A percentile compares a stretch with the other conserved stretches of the same genome.
Evolutionary conservation across 92 coral and sea anemone species (phyloP).

Genomic region (Muricea muricata): DNA sequence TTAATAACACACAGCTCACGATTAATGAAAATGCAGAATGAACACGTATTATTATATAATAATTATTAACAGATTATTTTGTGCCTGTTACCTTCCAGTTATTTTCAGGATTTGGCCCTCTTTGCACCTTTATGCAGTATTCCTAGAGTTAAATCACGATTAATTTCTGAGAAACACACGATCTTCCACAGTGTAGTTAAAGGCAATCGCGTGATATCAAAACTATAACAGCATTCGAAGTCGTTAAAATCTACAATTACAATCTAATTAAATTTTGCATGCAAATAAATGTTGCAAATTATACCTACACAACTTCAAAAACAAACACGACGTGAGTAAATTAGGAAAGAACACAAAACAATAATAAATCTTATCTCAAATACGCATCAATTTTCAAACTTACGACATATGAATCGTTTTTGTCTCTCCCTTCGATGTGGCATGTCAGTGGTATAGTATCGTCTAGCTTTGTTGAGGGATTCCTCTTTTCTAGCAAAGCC

Average conservation of each 20-base stretch:
- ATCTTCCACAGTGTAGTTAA: too few relatives aligned
- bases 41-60: too few relatives aligned
- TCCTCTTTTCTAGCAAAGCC: constrained; percentile 74
- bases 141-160: constrained; percentile 66
- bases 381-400: constrained; percentile 11
- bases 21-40: too few relatives aligned
- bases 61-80: background rate
- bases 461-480: constrained; percentile 54
- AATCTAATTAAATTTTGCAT: too few relatives aligned
- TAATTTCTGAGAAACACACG: background rate
- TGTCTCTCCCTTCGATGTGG: constrained; percentile 85
- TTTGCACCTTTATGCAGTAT: constrained; percentile 89
- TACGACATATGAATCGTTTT: constrained; percentile 90
- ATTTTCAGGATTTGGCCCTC: constrained; percentile 90
- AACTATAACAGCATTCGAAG: too few relatives aligned
- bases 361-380: background rate
- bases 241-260: too few relatives aligned
- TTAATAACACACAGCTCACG: too few relatives aligned
- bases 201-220: too few relatives aligned
- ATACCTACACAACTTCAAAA: too few relatives aligned
- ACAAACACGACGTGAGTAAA: too few relatives aligned
- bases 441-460: constrained; percentile 89
- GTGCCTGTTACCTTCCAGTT: constrained; percentile 88
- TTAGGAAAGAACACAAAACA: too few relatives aligned
- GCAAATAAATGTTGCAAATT: too few relatives aligned